Percentiles rank a stretch among this genome's conserved stretches.
These are phyloP conservation scores for Lagodon rhomboides DNA, from an alignment of 2,797 vertebrate genomes.

Conservation along the genomic window DNA sequence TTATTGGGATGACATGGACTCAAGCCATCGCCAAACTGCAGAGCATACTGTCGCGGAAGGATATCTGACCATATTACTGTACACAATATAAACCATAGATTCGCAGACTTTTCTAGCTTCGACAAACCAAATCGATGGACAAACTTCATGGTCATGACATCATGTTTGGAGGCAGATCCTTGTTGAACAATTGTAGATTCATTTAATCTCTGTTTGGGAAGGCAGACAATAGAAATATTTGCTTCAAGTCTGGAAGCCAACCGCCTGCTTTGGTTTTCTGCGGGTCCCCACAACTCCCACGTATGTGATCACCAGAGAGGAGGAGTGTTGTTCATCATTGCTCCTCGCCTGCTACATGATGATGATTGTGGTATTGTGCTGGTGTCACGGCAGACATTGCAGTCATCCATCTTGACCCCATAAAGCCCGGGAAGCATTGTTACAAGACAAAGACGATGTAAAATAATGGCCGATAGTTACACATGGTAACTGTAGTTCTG, in stretches of 20 bases:
- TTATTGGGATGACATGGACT: slow-evolving; percentile 31
- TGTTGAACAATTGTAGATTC: background rate
- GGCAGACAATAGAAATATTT: background rate
- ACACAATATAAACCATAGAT: slow-evolving; percentile 19
- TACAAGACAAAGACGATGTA: slow-evolving; percentile 19
- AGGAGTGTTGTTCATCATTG: slow-evolving; percentile 23
- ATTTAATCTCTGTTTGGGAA: slow-evolving; percentile 14
- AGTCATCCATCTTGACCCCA: slow-evolving; percentile 33
- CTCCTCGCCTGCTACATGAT: slow-evolving; percentile 14
- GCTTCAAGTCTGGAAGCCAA: background rate
- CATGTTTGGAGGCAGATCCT: background rate
- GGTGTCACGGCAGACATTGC: slow-evolving; percentile 30
- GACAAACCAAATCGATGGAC: slow-evolving; percentile 7
- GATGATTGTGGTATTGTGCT: slow-evolving; percentile 36
- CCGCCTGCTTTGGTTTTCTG: slow-evolving; percentile 11
- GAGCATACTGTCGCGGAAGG: slow-evolving; percentile 14
- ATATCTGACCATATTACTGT: slow-evolving; percentile 31
- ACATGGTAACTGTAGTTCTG: slow-evolving; percentile 9
- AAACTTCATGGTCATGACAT: background rate
- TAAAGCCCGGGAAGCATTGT: background rate
- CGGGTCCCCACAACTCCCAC: background rate
- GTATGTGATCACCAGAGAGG: background rate
- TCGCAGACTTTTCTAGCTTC: background rate
- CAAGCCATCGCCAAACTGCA: slow-evolving; percentile 36
- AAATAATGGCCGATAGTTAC: slow-evolving; percentile 16